Evolutionary conservation across 2,888 invertebrate species (phyloP), one percentile per base, ranked within the genome.

Genomic region (Eurytoma californica): DNA sequence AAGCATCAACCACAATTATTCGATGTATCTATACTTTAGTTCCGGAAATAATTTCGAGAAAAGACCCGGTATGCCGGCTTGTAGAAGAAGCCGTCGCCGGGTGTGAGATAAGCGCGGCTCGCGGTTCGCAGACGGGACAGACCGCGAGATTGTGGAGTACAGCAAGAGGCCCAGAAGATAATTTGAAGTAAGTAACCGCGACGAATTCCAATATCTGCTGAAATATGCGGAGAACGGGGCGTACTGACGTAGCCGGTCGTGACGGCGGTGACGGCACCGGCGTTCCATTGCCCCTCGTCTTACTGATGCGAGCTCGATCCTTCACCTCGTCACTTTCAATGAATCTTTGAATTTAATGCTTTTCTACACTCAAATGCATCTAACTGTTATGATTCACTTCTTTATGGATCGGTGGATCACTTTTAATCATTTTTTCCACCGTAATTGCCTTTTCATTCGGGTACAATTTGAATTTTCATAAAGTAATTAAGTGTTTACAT

Each of bases 121-220:
- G 18, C 18, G 20, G 57, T 20, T 58, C 20, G 5, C 18, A 12
- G 3, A 24, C 3, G 60, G 24, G 24, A 60, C 84, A 85, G 83
- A 86, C 85, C 84, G 80, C 85, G 82, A 80, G 60, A 24, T 24
- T 16, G 5, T 39, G 39, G 74, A 80, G 74, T 69, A 3, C n/a
- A 65, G 55, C 86, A 86, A 86, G 85, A 84, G 84, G 85, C 85
- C 39, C 83, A 85, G 87, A 88, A 88, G 88, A 89, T 89, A 89
- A 90, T 89, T 88, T 87, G 88, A 87, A 87, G 89, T 85, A 86
- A 87, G 86, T 88, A 88, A 89, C 89, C 88, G 86, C 88, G 88
- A 89, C 88, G 89, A 90, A 89, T 89, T 90, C 89, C 89, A 88
- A 89, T 90, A 89, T 88, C 88, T 86, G 81, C 83, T 86, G 89